phyloP scores from a whole-genome alignment of 2,113 vertebrate species.

The Silurus asotus region DNA sequence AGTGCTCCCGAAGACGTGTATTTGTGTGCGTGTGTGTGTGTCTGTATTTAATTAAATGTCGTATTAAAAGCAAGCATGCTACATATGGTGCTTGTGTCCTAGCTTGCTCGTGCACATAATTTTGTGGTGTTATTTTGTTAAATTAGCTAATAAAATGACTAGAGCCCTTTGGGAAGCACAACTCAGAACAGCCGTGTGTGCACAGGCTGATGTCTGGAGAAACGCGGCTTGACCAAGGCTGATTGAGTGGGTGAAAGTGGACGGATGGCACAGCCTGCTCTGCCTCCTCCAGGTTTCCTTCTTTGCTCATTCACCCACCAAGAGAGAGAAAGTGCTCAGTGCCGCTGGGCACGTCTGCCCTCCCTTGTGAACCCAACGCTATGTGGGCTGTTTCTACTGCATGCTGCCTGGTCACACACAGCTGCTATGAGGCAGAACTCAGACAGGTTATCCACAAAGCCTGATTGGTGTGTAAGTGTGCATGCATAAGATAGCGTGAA shows the following conservation, averaged over 20 bases:
- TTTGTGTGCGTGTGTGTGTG: slow-evolving; percentile 15
- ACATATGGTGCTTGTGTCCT: slow-evolving; percentile 16
- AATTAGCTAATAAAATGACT: slow-evolving; percentile 7
- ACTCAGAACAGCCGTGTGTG: neutral
- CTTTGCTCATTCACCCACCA: slow-evolving; percentile 28
- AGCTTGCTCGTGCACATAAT: neutral
- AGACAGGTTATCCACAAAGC: slow-evolving; percentile 32
- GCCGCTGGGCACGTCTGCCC: slow-evolving; percentile 51
- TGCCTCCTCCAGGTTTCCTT: slow-evolving; percentile 38
- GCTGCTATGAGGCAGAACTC: slow-evolving; percentile 34
- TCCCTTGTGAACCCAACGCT: slow-evolving; percentile 43
- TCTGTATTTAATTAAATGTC: slow-evolving; percentile 2
- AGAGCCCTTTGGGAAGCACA: neutral
- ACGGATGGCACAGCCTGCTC: slow-evolving; percentile 34
- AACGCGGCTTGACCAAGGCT: neutral
- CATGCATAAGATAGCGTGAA: slow-evolving; percentile 11
- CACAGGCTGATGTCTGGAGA: slow-evolving; percentile 10
- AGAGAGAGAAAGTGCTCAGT: slow-evolving; percentile 23
- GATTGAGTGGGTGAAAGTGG: slow-evolving; percentile 13
- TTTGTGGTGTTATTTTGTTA: neutral
- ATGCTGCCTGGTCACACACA: slow-evolving; percentile 31
- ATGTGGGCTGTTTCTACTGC: slow-evolving; percentile 45
- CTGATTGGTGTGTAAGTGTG: neutral
- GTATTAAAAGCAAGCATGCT: slow-evolving; percentile 1
- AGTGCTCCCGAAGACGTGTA: neutral